Base-by-base conservation (phyloP, 2,888 invertebrate species). In the Diploptera punctata region DNA sequence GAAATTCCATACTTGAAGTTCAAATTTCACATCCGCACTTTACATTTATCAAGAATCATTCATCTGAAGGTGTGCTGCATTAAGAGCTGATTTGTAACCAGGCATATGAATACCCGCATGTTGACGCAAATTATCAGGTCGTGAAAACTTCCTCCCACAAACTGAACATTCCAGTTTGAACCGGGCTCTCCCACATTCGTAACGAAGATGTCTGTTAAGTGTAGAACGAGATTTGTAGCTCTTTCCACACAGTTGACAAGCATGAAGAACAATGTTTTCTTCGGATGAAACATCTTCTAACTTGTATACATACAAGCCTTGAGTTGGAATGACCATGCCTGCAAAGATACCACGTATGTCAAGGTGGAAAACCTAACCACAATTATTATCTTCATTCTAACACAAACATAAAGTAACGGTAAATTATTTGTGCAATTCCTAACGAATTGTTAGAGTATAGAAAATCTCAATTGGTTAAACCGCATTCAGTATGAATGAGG, bases 201-300 rank as follows among this genome's bases (percentile, higher is more conserved):
- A 79, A 47, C 78, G 78, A 54, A 78, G 77, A 68, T 80, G 80
- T n/a, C 79, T 74, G 65, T 77, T 77, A 18, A 80, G 75, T 62
- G 77, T 77, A 13, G 77, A 76, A 29, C 78, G 77, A 60, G 77
- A 77, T 16, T 76, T 74, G 73, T 79, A 81, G 60, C 77, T 75
- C 4, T 79, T 75, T n/a, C 80, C 79, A 71, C 80, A 80, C 79
- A 86, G 87, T 79, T 87, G 88, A 84, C 92, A 92, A 52, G 43
- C 38, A 68, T 68, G 69, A 49, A 68, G 49, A 69, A 52, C 26
- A 38, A 4, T 19, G 26, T 69, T 60, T 43, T 57, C 68, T 31
- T 54, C 60, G 26, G 69, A 24, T 38, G 52, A 9, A 69, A 69
- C 69, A 69, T 60, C 29, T 67, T 57, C 57, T 29, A 57, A 57